Base-by-base conservation (phyloP, 2,797 vertebrate species). In the Poecilia wingei region DNA sequence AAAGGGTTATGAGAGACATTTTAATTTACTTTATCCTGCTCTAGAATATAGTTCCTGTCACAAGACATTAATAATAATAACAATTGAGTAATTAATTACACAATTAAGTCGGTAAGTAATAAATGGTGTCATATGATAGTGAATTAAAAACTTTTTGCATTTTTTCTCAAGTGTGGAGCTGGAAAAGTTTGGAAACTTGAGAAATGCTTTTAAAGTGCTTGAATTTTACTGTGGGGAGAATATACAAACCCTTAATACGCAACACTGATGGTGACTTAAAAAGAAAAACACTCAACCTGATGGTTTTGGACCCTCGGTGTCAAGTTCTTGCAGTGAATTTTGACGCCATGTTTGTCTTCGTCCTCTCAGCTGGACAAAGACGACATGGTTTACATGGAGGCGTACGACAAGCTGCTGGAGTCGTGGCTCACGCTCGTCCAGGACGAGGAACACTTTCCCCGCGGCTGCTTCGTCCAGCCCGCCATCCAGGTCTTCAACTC, bases 351-450 rank as follows among this genome's bases (percentile, higher is more conserved):
- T 57, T 3, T 28, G 22, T 28, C 74, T 5, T 33, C 13, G 1
- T 25, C 39, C 33, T 20, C 25, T 51, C 87, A 99, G 98, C 95
- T 99, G 94, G 98, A 99, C 89, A 99, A 99, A 87, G 98, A 99
- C 82, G 98, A 99, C 92, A 99, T 99, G 98, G 97, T 99, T 13
- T 99, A 99, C 91, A 99, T 99, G 98, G 98, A 99, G 92, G 98
- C 98, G 0, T 99, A 99, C 73, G 98, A 99, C 91, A 98, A 97
- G 87, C 95, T 99, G 84, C 92, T 99, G 91, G 98, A 99, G 92
- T 99, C 98, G 22, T 99, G 98, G 98, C 95, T 99, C 71, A 98
- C 97, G 18, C 96, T 99, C 75, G 97, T 98, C 43, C 98, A 98
- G 95, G 98, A 99, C 66, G 97, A 99, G 82, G 98, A 99, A 90